phyloP scores from a whole-genome alignment of 2,888 invertebrate genomes.

The Philaethria dido region DNA sequence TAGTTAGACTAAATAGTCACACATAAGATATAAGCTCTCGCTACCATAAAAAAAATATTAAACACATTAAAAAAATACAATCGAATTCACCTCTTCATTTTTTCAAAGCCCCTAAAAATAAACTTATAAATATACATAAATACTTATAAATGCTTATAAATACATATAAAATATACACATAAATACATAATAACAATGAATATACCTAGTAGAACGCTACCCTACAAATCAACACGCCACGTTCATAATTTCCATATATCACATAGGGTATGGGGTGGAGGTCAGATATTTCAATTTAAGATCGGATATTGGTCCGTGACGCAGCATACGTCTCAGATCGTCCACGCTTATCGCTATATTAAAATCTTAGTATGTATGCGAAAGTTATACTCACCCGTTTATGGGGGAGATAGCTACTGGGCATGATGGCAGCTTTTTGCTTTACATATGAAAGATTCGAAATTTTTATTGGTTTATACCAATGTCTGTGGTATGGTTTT shows the following conservation, averaged over 20 bases:
- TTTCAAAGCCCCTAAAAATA: too few relatives aligned
- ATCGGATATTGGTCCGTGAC: conserved; percentile 81
- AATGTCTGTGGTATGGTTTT: not conserved
- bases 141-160: not conserved
- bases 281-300: conserved; percentile 83
- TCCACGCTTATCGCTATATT: conserved; percentile 75
- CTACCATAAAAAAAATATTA: too few relatives aligned
- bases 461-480: conserved; percentile 11
- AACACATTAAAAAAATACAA: not conserved
- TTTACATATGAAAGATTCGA: not conserved
- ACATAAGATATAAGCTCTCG: too few relatives aligned
- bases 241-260: conserved; percentile 22
- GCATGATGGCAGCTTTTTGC: conserved; percentile 1
- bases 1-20: too few relatives aligned
- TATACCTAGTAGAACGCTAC: not conserved
- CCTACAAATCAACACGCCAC: conserved; percentile 18
- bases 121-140: not conserved
- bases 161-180: not conserved
- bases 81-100: too few relatives aligned
- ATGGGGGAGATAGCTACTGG: conserved; percentile 27
- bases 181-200: not conserved
- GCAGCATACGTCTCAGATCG: conserved; percentile 77
- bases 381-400: conserved; percentile 43
- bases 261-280: conserved; percentile 49
- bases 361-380: conserved; percentile 62